These are phyloP conservation scores for Cotesia glomerata DNA, from an alignment of 1,140 invertebrate species.

Conservation along the genomic window DNA sequence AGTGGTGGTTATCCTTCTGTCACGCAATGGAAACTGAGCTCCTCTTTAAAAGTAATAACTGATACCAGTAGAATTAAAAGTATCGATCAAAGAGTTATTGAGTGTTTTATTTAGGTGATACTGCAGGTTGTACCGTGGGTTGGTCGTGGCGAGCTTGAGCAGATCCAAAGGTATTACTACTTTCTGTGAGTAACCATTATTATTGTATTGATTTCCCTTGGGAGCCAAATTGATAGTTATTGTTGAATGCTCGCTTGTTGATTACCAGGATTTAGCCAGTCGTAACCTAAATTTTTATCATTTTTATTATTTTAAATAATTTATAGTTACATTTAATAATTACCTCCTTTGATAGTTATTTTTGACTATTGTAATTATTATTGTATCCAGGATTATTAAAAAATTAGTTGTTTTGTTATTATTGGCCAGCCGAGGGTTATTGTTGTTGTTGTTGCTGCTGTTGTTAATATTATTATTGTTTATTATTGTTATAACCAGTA, in stretches of 20 bases:
- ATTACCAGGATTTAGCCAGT: slow-evolving; percentile 39
- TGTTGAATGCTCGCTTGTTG: slow-evolving; percentile 44
- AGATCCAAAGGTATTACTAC: slow-evolving; percentile 41
- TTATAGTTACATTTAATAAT: slow-evolving; percentile 12
- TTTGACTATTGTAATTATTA: slow-evolving; percentile 9
- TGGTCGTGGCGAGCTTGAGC: slow-evolving; percentile 41
- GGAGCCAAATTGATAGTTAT: slow-evolving; percentile 61
- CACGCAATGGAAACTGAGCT: background rate
- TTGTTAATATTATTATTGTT: slow-evolving; percentile 36
- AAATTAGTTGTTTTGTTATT: slow-evolving; percentile 19
- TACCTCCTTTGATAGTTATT: slow-evolving; percentile 17
- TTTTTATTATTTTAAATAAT: slow-evolving; percentile 14
- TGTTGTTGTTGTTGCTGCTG: slow-evolving; percentile 41
- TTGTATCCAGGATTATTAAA: slow-evolving; percentile 35
- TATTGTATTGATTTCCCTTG: slow-evolving; percentile 62
- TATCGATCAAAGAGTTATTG: slow-evolving; percentile 6
- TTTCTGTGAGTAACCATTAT: slow-evolving; percentile 44
- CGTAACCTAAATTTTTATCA: slow-evolving; percentile 34
- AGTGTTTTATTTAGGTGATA: slow-evolving; percentile 56
- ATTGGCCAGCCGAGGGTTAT: slow-evolving; percentile 39
- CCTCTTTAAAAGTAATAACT: background rate
- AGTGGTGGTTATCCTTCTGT: background rate
- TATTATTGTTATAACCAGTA: slow-evolving; percentile 44
- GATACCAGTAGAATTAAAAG: slow-evolving; percentile 2
- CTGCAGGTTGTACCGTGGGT: slow-evolving; percentile 63